Conservation (phyloP, 2,797 vertebrate genomes). For the Ctenopoma multispine region DNA sequence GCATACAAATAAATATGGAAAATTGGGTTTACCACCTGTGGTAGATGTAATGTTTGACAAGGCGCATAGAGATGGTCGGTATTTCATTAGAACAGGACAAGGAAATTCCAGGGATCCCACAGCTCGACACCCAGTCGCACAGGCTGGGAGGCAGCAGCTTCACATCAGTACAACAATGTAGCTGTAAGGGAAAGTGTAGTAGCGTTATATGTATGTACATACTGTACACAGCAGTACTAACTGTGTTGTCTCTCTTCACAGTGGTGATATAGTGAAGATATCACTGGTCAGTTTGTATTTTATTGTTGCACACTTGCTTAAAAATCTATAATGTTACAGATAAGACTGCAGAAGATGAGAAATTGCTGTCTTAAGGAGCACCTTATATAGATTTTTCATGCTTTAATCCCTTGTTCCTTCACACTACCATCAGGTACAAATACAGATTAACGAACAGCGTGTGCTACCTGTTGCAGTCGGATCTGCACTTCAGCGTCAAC, state of each 20-base stretch:
- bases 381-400: not conserved
- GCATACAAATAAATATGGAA: too few relatives aligned
- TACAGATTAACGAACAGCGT: not conserved
- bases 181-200: slow-evolving; percentile 33
- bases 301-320: too few relatives aligned
- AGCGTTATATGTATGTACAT: not conserved
- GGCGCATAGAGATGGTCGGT: slow-evolving; percentile 59
- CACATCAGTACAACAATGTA: slow-evolving; percentile 53
- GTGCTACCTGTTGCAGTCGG: slow-evolving; percentile 70
- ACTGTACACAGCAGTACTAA: too few relatives aligned
- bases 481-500: slow-evolving; percentile 62
- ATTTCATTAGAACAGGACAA: slow-evolving; percentile 57
- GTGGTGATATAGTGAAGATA: too few relatives aligned
- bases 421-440: too few relatives aligned
- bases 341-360: too few relatives aligned
- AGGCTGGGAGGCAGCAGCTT: slow-evolving; percentile 56
- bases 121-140: slow-evolving; percentile 72
- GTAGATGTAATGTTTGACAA: slow-evolving; percentile 74
- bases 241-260: too few relatives aligned
- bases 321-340: too few relatives aligned
- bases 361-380: too few relatives aligned
- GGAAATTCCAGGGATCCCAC: slow-evolving; percentile 72
- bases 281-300: too few relatives aligned
- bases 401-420: not conserved
- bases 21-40: too few relatives aligned